These are phyloP conservation scores for Ancistrus triradiatus DNA, from an alignment of 2,113 vertebrate genomes.

Conservation along the genomic window DNA sequence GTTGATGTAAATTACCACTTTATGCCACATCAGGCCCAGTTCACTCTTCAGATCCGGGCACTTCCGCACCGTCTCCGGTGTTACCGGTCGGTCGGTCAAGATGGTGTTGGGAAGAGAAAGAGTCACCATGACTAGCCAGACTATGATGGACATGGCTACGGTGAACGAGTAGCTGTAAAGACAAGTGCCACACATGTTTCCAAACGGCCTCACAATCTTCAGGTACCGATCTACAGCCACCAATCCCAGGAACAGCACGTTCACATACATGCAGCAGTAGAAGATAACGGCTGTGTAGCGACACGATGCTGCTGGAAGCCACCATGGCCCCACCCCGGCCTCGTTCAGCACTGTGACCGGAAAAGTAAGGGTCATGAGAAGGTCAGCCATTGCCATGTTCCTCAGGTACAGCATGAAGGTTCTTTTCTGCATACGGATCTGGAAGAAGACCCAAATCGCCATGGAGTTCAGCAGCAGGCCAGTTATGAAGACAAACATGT, in stretches of 20 bases:
- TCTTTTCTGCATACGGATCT: conserved; percentile 63
- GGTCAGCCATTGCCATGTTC: conserved; percentile 71
- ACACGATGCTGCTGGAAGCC: conserved; percentile 62
- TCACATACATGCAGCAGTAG: conserved; percentile 76
- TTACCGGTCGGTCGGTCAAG: conserved; percentile 54
- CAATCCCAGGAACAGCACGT: conserved; percentile 71
- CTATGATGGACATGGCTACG: conserved; percentile 46
- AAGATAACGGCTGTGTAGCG: conserved; percentile 70
- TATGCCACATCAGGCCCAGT: conserved; percentile 64
- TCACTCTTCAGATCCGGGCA: conserved; percentile 63
- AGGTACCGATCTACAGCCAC: conserved; percentile 74
- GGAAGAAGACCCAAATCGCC: conserved; percentile 80
- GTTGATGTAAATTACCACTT: conserved; percentile 58
- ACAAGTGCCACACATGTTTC: conserved; percentile 51
- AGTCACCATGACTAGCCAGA: conserved; percentile 63
- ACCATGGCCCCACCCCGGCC: conserved; percentile 51
- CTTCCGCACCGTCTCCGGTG: conserved; percentile 11
- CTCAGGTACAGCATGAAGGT: conserved; percentile 75
- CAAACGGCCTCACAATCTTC: conserved; percentile 69
- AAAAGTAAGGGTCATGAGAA: conserved; percentile 71
- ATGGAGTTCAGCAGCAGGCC: conserved; percentile 76
- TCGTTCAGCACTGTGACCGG: conserved; percentile 63
- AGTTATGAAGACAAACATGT: conserved; percentile 69
- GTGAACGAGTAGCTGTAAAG: conserved; percentile 34
- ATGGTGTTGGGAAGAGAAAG: conserved; percentile 67